These are phyloP conservation scores for Bergia puertoricense DNA, from an alignment of 92 coral and sea anemone genomes.

Conservation along the genomic window DNA sequence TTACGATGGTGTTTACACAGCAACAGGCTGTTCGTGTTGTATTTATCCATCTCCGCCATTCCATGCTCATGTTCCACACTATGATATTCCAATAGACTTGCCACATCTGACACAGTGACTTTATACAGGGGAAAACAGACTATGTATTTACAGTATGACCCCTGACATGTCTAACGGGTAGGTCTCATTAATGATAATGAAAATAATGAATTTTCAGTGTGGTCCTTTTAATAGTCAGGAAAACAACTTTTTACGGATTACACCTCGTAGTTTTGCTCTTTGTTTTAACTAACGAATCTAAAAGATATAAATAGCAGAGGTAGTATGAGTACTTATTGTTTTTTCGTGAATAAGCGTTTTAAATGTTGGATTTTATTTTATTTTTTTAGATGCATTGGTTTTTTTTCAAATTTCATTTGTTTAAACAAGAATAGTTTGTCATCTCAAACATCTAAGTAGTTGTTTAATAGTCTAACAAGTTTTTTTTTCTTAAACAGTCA, in stretches of 20 bases:
- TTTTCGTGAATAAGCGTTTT: not conserved
- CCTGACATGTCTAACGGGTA: conserved; percentile 1
- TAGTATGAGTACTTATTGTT: not conserved
- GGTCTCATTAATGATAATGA: not conserved
- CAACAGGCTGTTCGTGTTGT: conserved; percentile 35
- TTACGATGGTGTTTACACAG: conserved; percentile 21
- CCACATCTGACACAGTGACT: conserved; percentile 36
- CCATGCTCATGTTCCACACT: conserved; percentile 36
- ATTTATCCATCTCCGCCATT: conserved; percentile 30
- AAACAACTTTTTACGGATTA: not conserved
- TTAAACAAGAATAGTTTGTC: no score
- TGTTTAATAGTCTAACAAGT: no score
- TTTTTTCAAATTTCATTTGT: no score
- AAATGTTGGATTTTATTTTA: no score
- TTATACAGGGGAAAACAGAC: not conserved
- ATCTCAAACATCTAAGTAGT: no score
- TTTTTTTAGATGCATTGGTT: no score
- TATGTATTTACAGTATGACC: not conserved
- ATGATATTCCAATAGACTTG: conserved; percentile 34
- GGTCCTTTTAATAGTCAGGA: not conserved
- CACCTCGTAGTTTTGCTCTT: not conserved
- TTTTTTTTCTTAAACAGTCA: no score
- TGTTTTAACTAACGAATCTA: not conserved
- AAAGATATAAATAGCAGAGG: not conserved
- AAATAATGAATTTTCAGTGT: not conserved